A percentile compares a stretch with the other conserved stretches of the same genome.
Evolutionary conservation across 2,888 invertebrate species (phyloP).

Genomic region (Sturmia bella): DNA sequence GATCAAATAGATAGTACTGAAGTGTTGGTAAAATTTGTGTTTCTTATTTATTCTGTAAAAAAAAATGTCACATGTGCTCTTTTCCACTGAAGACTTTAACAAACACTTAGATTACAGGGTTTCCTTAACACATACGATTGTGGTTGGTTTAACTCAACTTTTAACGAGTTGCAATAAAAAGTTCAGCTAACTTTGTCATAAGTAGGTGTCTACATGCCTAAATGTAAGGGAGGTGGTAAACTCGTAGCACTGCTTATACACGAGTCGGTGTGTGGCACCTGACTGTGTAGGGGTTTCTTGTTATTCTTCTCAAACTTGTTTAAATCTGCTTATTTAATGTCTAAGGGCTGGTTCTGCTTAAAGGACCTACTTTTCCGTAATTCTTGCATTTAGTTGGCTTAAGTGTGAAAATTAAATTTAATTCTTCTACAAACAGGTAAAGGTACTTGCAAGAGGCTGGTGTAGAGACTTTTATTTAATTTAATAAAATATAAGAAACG

Average conservation of each 20-base stretch:
- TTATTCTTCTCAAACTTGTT: not conserved
- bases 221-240: not conserved
- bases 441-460: slow-evolving; percentile 9
- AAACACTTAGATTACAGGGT: slow-evolving; percentile 38
- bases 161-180: slow-evolving; percentile 65
- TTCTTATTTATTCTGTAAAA: not conserved
- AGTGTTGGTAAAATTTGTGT: too few species aligned
- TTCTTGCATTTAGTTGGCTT: slow-evolving; percentile 59
- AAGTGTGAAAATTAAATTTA: slow-evolving; percentile 65
- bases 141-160: slow-evolving; percentile 67
- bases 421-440: slow-evolving; percentile 39
- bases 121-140: slow-evolving; percentile 65
- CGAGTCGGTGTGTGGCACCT: not conserved
- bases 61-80: slow-evolving; percentile 13
- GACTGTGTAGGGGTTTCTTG: slow-evolving; percentile 4
- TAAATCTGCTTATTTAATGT: slow-evolving; percentile 54
- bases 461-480: slow-evolving; percentile 10
- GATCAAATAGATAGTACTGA: too few species aligned
- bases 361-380: slow-evolving; percentile 62
- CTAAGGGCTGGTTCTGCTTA: slow-evolving; percentile 56
- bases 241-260: not conserved
- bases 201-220: slow-evolving; percentile 44
- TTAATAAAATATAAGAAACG: slow-evolving; percentile 3
- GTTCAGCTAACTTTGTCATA: slow-evolving; percentile 58
- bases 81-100: not conserved